These are phyloP conservation scores for Euclidia mi DNA, from an alignment of 2,888 invertebrate species.

Conservation along the genomic window DNA sequence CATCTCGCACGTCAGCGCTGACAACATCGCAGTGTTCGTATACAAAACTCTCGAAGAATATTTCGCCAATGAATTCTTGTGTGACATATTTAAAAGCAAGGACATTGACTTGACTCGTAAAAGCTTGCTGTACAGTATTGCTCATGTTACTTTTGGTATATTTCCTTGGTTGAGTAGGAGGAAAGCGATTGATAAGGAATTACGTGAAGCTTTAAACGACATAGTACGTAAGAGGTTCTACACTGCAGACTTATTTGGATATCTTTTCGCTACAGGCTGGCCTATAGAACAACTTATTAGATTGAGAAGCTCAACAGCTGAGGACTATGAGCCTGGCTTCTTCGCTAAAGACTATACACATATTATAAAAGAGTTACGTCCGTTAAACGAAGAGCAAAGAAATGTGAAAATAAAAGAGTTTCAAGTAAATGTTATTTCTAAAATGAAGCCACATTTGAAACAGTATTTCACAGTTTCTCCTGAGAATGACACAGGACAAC, in stretches of 20 bases:
- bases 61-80: constrained; percentile 12
- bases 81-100: constrained; percentile 10
- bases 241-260: too few relatives aligned
- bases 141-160: neutral
- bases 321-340: constrained; percentile 6
- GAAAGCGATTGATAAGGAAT: neutral
- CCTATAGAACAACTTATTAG: neutral
- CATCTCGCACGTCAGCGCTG: constrained; percentile 9
- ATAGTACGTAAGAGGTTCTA: neutral
- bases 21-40: constrained; percentile 12
- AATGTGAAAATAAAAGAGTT: neutral
- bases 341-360: constrained; percentile 1
- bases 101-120: neutral
- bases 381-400: too few relatives aligned
- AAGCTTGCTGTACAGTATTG: constrained; percentile 2
- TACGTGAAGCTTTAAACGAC: neutral
- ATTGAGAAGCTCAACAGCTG: constrained; percentile 3
- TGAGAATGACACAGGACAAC: too few relatives aligned
- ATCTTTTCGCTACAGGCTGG: neutral
- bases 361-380: neutral
- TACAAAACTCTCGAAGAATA: constrained; percentile 17
- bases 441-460: constrained; percentile 20
- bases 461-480: constrained; percentile 5
- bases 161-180: constrained; percentile 7
- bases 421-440: constrained; percentile 4